Percentiles rank a stretch among this genome's conserved stretches.
phyloP scores from a whole-genome alignment of 1,140 invertebrate genomes.

The Atta colombica region DNA sequence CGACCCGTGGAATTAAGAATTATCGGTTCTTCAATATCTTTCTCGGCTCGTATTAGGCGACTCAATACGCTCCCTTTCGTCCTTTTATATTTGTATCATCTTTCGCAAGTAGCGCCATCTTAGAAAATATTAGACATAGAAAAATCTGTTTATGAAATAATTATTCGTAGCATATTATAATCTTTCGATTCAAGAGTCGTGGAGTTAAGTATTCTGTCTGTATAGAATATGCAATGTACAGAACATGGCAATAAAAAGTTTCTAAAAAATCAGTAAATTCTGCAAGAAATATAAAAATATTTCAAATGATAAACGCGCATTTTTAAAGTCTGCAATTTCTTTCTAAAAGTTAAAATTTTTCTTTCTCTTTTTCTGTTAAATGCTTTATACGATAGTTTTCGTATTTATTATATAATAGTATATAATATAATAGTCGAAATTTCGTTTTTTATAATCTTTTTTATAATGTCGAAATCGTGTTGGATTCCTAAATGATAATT shows the following conservation, averaged over 20 bases:
- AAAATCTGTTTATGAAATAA: neutral
- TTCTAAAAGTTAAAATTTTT: neutral
- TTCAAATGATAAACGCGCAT: neutral
- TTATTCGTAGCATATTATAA: neutral
- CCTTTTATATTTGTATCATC: neutral
- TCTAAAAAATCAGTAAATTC: neutral
- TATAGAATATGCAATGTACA: neutral
- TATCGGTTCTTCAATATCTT: slow-evolving; percentile 44
- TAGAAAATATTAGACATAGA: neutral
- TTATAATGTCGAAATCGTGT: neutral
- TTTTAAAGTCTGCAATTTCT: neutral
- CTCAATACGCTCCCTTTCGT: slow-evolving; percentile 26
- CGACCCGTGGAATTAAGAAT: slow-evolving; percentile 34
- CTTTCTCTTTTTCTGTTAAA: neutral
- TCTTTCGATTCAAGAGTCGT: neutral
- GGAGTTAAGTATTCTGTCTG: neutral
- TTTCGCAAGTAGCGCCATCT: neutral
- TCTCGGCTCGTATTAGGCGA: neutral
- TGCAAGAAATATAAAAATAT: neutral
- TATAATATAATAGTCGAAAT: neutral
- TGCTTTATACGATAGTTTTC: neutral
- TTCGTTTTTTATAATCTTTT: too few species aligned
- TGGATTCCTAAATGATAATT: neutral
- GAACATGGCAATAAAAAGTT: neutral
- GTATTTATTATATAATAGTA: neutral